Evolutionary conservation across 2,797 vertebrate species (phyloP), one percentile per base, ranked within the genome.

Genomic region (Decapterus maruadsi): DNA sequence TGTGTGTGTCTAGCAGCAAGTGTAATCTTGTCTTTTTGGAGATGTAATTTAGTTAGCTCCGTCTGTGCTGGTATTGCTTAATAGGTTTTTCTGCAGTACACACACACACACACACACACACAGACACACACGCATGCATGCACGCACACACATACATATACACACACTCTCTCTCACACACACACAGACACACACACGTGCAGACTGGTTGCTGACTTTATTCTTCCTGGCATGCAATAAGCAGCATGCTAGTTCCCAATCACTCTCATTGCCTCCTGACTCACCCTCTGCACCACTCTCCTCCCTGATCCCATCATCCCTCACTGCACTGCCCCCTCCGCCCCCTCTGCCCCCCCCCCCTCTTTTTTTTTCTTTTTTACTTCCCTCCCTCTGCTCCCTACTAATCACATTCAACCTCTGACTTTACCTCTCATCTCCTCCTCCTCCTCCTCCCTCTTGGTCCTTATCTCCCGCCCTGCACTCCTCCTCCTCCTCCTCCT

Each of bases 181-280:
- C 26, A 26, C 26, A 26, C 26, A 26, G 1, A 9, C 38, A 42
- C 40, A 42, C 40, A 68, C 22, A 38, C 16, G 17, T 62, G 58
- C 89, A 88, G 68, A 84, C 81, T 64, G 70, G 70, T 91, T 79
- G 72, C 82, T 62, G 81, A 75, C 70, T 87, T 87, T 84, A 87
- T 91, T 90, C 84, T 86, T 75, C 51, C 13, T 91, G 88, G 82
- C 85, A 87, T 89, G 83, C 85, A 91, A 91, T 91, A 91, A 92
- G 86, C 86, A 84, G 81, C 72, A 83, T 84, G 78, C 85, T 88
- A 73, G 59, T 72, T 85, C 65, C 77, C 77, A 89, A 73, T 85
- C 74, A 54, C 82, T 81, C 65, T 72, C 60, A 38, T 75, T 82
- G 75, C 87, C 66, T 64, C 73, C 81, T 81, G 78, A 87, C 86